Conservation (phyloP, 1,140 invertebrate genomes). For the Trichomalopsis sarcophagae region DNA sequence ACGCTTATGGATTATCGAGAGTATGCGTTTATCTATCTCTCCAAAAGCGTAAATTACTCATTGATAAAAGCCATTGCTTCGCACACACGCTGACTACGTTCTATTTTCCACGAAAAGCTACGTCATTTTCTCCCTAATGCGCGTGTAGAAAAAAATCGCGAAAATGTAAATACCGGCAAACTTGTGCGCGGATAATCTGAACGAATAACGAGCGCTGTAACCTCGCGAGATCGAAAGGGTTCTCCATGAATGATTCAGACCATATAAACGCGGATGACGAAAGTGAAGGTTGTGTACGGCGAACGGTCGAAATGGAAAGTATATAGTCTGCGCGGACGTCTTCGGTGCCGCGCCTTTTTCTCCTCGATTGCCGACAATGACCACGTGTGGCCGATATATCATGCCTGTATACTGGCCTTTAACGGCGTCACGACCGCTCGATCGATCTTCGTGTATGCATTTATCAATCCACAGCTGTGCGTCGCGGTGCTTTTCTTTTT, state of each 20-base stretch:
- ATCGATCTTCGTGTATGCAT: background rate
- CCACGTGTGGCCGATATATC: background rate
- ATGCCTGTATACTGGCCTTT: background rate
- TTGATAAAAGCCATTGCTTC: no score
- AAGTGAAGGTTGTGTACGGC: background rate
- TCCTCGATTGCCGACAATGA: background rate
- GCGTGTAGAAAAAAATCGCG: no score
- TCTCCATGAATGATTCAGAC: background rate
- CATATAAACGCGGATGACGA: background rate
- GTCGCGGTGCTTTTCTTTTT: background rate
- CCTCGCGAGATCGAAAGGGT: background rate
- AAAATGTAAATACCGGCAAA: background rate
- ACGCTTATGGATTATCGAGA: no score
- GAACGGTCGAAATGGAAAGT: conserved; percentile 9
- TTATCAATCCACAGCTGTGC: background rate
- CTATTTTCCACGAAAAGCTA: no score
- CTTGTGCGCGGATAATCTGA: background rate
- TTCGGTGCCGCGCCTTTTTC: background rate
- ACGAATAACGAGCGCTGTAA: background rate
- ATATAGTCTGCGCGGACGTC: background rate
- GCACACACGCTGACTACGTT: no score
- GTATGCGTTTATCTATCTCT: no score
- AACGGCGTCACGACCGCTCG: background rate
- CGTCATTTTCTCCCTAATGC: no score
- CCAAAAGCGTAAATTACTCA: no score